Base-by-base conservation (phyloP, 2,113 vertebrate genomes). In the Stegostoma tigrinum region DNA sequence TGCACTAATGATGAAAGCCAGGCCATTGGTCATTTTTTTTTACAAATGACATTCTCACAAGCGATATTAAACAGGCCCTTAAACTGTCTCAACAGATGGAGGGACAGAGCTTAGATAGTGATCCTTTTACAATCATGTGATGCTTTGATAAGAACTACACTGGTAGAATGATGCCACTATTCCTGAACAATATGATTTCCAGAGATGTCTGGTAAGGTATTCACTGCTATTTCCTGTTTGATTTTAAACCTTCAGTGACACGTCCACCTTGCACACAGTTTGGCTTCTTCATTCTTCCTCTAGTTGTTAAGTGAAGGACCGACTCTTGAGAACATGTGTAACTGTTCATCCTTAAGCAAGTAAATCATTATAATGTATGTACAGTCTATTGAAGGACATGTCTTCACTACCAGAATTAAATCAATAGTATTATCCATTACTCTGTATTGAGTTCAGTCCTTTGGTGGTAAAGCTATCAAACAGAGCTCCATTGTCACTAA, bases 381-480 rank as follows among this genome's bases (percentile, higher is more conserved):
- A 42, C 52, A 93, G 89, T n/a, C 89, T 66, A 93, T 93, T 93
- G 89, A n/a, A 66, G 61, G 19, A 38, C 34, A 93, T 93, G 19
- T 66, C 61, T 93, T 66, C 34, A 66, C 89, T 67, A 38, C 55
- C 38, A 38, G n/a, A 93, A 93, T 93, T 93, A 66, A 67, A 67
- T 93, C 89, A 67, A 67, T 93, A 93, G 61, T 93, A 93, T 93
- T 38, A 66, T 93, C 89, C 89, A 66, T 66, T 67, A 93, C 1
- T 66, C 61, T 66, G 23, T 34, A 66, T 42, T 66, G 89, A 66
- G 21, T 93, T 93, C 17, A 23, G 34, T 93, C 61, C 61, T 34
- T n/a, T 66, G 34, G 30, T 12, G n/a, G 66, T 93, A 93, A 93
- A 93, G n/a, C 23, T 30, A 91, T 91, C 89, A 93, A 93, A 64